Evolutionary conservation across 2,888 invertebrate species (phyloP), one percentile per base, ranked within the genome.

Genomic region (Pediacus dermestoides): DNA sequence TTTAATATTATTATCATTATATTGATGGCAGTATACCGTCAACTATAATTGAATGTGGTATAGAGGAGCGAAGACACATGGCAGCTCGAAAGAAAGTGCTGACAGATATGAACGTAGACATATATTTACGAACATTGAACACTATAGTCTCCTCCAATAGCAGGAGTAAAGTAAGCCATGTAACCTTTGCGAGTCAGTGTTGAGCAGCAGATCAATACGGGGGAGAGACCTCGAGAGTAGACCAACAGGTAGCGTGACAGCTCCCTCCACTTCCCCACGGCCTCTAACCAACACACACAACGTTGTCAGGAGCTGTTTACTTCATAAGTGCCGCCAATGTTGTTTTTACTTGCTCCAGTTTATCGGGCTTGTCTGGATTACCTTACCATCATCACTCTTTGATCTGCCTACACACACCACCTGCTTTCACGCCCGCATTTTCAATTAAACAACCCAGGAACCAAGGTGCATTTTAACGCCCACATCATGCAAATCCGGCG

Each of bases 161-260:
- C 44, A 50, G 43, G 44, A 42, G 39, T 39, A 48, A 51, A 51
- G 50, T 50, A 51, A 52, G 50, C 52, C 48, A 49, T 46, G 53
- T 55, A 56, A 55, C 55, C 52, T 58, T 57, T 53, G 50, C 52
- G 56, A 55, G 55, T 55, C 56, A 39, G 45, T 45, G 45, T 46
- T 43, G 46, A 46, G n/a, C n/a, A 42, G 48, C 53, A 55, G 58
- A 57, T 59, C 59, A 57, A 59, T 59, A 58, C 55, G 44, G 48
- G n/a, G 52, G 45, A 57, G 55, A 56, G 55, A 53, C 53, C 57
- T 56, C 54, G 54, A 57, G 56, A 57, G 53, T 52, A 56, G 58
- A 60, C 58, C 59, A 60, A 58, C 59, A 60, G 59, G 59, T 60
- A 57, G 59, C 59, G 59, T 60, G 58, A 60, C 58, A 57, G 46